These are phyloP conservation scores for Lasioglossum pauxillum DNA, from an alignment of 2,888 invertebrate genomes.

Conservation along the genomic window DNA sequence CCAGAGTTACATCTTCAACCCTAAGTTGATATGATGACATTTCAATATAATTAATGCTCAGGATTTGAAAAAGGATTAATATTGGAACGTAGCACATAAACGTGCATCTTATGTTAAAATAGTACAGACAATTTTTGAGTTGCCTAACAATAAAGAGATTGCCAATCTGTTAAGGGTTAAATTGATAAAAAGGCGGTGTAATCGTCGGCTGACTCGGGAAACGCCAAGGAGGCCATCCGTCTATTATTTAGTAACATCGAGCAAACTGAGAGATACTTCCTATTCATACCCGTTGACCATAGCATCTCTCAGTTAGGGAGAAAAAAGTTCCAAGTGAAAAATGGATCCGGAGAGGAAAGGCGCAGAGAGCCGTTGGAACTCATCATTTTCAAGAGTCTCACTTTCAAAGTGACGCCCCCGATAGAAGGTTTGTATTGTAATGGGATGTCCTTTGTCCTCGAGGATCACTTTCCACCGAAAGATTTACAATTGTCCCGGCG, in stretches of 20 bases:
- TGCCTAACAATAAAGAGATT: no score
- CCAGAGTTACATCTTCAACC: no score
- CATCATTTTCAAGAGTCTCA: conserved; percentile 41
- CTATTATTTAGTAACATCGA: background rate
- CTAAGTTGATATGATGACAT: no score
- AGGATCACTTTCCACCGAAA: conserved; percentile 38
- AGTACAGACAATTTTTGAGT: no score
- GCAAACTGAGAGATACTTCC: background rate
- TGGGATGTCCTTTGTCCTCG: conserved; percentile 46
- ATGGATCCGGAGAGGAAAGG: conserved; percentile 9
- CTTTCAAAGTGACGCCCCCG: conserved; percentile 31
- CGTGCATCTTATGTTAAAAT: no score
- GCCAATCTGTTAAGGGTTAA: background rate
- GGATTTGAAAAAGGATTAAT: no score
- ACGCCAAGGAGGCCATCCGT: background rate
- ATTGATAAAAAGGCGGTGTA: background rate
- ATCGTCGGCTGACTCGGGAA: background rate
- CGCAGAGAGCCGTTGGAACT: conserved; percentile 8
- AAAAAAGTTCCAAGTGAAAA: background rate
- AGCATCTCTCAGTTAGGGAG: background rate
- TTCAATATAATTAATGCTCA: background rate
- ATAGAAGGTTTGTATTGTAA: conserved; percentile 48
- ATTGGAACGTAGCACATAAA: no score
- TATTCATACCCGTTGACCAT: background rate
- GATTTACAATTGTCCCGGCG: conserved; percentile 42